These are phyloP conservation scores for Dromas ardeola DNA, from an alignment of 2,113 vertebrate species.

Conservation along the genomic window DNA sequence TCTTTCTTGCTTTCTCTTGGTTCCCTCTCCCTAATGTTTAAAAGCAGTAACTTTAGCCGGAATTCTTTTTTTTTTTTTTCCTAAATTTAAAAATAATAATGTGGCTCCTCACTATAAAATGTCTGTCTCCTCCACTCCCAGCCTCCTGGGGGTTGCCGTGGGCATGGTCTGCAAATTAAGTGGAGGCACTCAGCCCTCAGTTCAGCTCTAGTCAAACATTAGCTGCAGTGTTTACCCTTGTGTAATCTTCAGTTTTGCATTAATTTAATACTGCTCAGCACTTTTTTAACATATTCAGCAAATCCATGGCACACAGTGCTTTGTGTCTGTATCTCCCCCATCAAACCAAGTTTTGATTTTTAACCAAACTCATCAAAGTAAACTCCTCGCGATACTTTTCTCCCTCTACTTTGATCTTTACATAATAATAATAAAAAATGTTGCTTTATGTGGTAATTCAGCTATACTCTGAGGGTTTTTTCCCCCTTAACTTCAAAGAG, in stretches of 20 bases:
- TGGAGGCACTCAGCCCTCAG: conserved; percentile 62
- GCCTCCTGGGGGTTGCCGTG: conserved; percentile 58
- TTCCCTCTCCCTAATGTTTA: conserved; percentile 6
- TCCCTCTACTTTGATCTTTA: conserved; percentile 50
- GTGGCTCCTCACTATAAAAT: conserved; percentile 68
- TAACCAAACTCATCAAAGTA: conserved; percentile 61
- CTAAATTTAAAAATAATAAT: conserved; percentile 69
- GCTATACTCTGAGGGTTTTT: conserved; percentile 6
- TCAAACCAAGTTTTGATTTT: conserved; percentile 59
- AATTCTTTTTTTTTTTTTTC: background rate
- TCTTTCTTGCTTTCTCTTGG: background rate
- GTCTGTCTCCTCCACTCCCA: conserved; percentile 50
- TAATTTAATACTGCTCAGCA: conserved; percentile 72
- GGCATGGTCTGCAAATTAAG: conserved; percentile 71
- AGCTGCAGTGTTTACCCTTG: conserved; percentile 75
- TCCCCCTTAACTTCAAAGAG: conserved; percentile 58
- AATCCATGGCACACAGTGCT: conserved; percentile 26
- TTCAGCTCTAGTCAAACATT: conserved; percentile 74
- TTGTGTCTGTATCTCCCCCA: conserved; percentile 38
- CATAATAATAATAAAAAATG: background rate
- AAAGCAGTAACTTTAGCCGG: conserved; percentile 14
- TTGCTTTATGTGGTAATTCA: conserved; percentile 50
- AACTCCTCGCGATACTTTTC: conserved; percentile 15
- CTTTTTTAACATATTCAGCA: conserved; percentile 70
- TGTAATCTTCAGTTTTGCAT: conserved; percentile 77